phyloP scores from a whole-genome alignment of 2,888 invertebrate species.

The Spicauda simplicius region DNA sequence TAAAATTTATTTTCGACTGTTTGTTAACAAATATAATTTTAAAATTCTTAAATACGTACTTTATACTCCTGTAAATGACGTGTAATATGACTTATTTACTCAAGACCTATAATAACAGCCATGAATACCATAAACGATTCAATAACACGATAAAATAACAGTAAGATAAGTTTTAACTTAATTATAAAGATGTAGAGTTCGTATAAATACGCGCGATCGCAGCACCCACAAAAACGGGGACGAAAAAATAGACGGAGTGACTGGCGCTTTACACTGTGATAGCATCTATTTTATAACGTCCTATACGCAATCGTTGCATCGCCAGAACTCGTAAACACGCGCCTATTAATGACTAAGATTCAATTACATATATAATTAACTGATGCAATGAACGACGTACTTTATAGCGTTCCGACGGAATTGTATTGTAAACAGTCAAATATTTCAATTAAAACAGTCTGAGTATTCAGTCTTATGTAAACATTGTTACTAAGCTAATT shows the following conservation, averaged over 20 bases:
- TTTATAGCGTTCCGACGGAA: not conserved
- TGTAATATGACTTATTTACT: not conserved
- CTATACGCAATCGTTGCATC: not conserved
- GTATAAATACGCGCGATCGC: not conserved
- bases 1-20: no score
- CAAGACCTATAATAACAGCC: not conserved
- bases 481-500: no score
- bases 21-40: no score
- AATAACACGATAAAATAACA: not conserved
- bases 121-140: not conserved
- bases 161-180: not conserved
- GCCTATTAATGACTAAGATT: constrained; percentile 2
- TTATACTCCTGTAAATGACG: not conserved
- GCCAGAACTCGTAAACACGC: constrained; percentile 2
- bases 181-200: not conserved
- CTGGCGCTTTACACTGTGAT: not conserved
- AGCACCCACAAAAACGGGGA: not conserved
- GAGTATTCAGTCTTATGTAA: no score
- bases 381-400: not conserved
- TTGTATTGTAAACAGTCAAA: not conserved
- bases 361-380: not conserved
- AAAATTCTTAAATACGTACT: no score
- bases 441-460: no score
- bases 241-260: not conserved
- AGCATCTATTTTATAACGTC: not conserved